These are phyloP conservation scores for Ichneumon xanthorius DNA, from an alignment of 2,888 invertebrate species.

Conservation along the genomic window DNA sequence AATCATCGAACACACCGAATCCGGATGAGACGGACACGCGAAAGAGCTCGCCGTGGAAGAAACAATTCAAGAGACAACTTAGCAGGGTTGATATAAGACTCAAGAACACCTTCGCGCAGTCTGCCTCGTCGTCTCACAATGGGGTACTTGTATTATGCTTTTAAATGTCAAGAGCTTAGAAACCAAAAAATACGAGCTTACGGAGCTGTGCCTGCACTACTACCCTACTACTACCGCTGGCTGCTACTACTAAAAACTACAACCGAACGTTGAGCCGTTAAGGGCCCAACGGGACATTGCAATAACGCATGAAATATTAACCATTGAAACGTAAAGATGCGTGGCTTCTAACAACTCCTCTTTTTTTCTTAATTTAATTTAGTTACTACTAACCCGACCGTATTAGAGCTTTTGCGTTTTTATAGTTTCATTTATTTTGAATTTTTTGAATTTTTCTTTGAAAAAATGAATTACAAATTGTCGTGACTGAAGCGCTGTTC, in stretches of 20 bases:
- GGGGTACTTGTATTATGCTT: slow-evolving; percentile 81
- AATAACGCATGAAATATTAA: slow-evolving; percentile 10
- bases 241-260: slow-evolving; percentile 39
- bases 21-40: slow-evolving; percentile 75
- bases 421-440: neutral
- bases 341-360: slow-evolving; percentile 29
- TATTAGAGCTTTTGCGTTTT: slow-evolving; percentile 5
- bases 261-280: slow-evolving; percentile 15
- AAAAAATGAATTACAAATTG: neutral
- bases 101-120: slow-evolving; percentile 87
- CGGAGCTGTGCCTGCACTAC: slow-evolving; percentile 48
- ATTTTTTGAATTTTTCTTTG: neutral
- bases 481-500: neutral
- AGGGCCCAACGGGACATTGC: slow-evolving; percentile 39
- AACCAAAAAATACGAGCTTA: slow-evolving; percentile 29
- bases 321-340: slow-evolving; percentile 31
- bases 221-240: slow-evolving; percentile 18
- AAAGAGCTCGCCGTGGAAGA: slow-evolving; percentile 88
- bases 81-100: slow-evolving; percentile 92
- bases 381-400: neutral
- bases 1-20: slow-evolving; percentile 50
- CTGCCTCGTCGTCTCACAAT: slow-evolving; percentile 79
- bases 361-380: neutral
- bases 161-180: slow-evolving; percentile 65
- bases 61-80: slow-evolving; percentile 92